Conservation (phyloP, 2,888 invertebrate species). For the Cantharis rufa region DNA sequence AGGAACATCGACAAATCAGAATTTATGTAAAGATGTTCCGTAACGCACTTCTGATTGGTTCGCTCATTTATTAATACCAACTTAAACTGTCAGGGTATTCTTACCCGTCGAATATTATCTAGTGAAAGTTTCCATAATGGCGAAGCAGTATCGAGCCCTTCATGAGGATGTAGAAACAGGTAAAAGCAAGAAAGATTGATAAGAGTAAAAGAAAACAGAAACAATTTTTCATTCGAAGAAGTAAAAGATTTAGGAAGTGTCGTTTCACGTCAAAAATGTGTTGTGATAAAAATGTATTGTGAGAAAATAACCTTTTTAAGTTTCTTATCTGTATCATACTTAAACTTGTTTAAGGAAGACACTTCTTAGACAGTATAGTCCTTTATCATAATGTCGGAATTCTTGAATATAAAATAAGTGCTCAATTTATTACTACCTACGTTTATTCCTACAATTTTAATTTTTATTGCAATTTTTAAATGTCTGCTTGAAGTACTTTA, state of each 20-base stretch:
- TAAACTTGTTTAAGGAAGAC: slow-evolving; percentile 42
- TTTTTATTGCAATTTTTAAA: neutral
- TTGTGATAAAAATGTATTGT: slow-evolving; percentile 32
- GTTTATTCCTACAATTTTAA: neutral
- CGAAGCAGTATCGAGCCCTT: neutral
- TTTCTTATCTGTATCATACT: slow-evolving; percentile 40
- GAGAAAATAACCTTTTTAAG: slow-evolving; percentile 32
- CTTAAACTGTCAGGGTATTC: too few relatives aligned
- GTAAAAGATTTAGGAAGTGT: slow-evolving; percentile 30
- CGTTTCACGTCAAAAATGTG: slow-evolving; percentile 30
- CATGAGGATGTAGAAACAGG: slow-evolving; percentile 4
- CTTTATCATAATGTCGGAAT: slow-evolving; percentile 40
- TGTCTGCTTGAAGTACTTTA: neutral
- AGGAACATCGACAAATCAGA: too few relatives aligned
- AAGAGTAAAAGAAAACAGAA: slow-evolving; percentile 22
- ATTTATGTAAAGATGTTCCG: too few relatives aligned
- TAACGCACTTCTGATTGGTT: too few relatives aligned
- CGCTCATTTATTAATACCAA: too few relatives aligned
- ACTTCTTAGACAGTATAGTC: slow-evolving; percentile 35
- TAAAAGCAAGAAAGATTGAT: slow-evolving; percentile 21
- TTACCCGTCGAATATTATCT: too few relatives aligned
- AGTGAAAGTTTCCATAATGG: neutral
- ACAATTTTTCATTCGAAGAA: slow-evolving; percentile 31
- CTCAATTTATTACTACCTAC: slow-evolving; percentile 31
- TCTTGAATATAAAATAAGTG: slow-evolving; percentile 32